A percentile compares a stretch with the other conserved stretches of the same genome.
Evolutionary conservation across 1,140 invertebrate species (phyloP).

Genomic region (Caenorhabditis latens): DNA sequence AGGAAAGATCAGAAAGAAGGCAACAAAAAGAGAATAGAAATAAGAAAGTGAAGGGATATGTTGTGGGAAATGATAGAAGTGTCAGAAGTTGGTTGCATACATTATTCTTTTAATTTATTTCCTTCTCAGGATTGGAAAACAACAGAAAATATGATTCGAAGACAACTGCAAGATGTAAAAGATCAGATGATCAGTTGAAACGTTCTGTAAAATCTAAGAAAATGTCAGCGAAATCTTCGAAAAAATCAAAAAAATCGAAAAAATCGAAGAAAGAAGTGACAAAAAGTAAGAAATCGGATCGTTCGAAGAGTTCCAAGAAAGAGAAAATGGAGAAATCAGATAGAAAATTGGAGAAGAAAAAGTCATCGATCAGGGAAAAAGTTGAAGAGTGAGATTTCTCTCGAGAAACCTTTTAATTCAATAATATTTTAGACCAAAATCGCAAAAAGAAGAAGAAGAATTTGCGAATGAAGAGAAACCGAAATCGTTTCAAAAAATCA

Average conservation of each 20-base stretch:
- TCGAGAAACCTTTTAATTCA: neutral
- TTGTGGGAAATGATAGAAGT: neutral
- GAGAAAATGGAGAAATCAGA: neutral
- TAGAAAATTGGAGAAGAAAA: constrained; percentile 24
- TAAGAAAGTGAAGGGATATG: neutral
- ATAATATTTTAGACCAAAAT: neutral
- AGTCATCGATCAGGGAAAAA: neutral
- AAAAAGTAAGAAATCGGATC: neutral
- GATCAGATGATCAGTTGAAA: neutral
- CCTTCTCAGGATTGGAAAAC: neutral
- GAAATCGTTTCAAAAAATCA: neutral
- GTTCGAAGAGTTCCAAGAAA: neutral
- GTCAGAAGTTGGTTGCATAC: neutral
- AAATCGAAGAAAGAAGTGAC: neutral
- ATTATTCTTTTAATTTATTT: neutral
- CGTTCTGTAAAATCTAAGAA: neutral
- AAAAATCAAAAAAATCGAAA: neutral
- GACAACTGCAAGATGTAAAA: neutral
- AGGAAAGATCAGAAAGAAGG: neutral
- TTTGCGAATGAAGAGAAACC: neutral
- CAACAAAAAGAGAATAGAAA: neutral
- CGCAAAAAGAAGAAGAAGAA: neutral
- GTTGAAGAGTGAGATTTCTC: neutral
- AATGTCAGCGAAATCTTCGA: neutral
- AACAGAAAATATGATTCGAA: neutral